phyloP scores from a whole-genome alignment of 2,113 vertebrate genomes.

The Sylvia atricapilla region DNA sequence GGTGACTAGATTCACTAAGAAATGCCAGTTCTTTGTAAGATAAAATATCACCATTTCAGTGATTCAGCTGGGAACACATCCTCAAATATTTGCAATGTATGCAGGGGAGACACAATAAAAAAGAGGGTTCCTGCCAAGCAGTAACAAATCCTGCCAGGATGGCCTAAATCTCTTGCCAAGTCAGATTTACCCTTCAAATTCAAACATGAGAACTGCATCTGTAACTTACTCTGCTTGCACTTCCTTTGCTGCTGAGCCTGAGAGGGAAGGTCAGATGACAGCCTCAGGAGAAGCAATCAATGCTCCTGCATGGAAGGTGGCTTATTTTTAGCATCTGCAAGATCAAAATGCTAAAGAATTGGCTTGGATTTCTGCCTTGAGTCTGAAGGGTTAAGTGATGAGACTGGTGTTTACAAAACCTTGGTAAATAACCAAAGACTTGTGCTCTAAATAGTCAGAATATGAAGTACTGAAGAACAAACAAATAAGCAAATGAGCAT shows the following conservation, averaged over 20 bases:
- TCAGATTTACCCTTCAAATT: constrained; percentile 45
- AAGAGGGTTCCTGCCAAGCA: constrained; percentile 25
- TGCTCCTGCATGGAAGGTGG: background rate
- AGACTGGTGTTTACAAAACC: background rate
- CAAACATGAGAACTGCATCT: background rate
- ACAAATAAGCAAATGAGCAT: background rate
- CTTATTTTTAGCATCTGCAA: background rate
- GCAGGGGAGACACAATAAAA: constrained; percentile 27
- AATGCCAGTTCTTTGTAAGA: constrained; percentile 3
- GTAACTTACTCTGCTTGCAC: background rate
- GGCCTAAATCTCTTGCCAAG: constrained; percentile 42
- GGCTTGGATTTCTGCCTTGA: background rate
- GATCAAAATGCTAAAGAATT: background rate
- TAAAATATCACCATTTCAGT: constrained; percentile 2
- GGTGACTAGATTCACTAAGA: background rate
- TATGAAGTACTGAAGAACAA: background rate
- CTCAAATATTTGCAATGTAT: constrained; percentile 46
- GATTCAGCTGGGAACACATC: constrained; percentile 19
- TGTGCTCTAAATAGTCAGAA: background rate
- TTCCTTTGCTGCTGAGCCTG: constrained; percentile 9
- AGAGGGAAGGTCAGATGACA: constrained; percentile 25
- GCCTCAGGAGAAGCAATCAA: background rate
- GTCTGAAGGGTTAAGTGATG: background rate
- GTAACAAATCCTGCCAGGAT: constrained; percentile 4
- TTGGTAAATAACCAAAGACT: background rate